These are phyloP conservation scores for Lycocerus yunnanus DNA, from an alignment of 2,888 invertebrate species.

Conservation along the genomic window DNA sequence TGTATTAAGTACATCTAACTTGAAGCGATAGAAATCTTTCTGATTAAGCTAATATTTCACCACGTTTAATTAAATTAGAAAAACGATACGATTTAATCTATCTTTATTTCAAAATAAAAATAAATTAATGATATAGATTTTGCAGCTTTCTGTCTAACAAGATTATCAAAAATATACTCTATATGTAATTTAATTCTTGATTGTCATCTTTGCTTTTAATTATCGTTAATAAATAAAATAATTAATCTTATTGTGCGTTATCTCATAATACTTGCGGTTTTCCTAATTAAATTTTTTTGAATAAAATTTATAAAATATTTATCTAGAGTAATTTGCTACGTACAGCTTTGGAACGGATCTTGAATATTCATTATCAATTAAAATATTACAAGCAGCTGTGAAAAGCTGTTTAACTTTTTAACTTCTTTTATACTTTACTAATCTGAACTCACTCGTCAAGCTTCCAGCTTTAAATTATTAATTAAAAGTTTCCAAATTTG, in stretches of 20 bases:
- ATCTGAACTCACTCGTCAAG: neutral
- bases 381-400: neutral
- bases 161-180: neutral
- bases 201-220: neutral
- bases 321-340: neutral
- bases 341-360: neutral
- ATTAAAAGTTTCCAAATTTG: neutral
- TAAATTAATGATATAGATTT: neutral
- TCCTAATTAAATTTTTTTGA: neutral
- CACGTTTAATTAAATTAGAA: neutral
- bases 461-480: neutral
- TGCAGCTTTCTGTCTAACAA: neutral
- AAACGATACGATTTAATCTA: neutral
- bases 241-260: neutral
- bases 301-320: neutral
- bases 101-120: neutral
- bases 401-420: neutral
- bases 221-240: neutral
- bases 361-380: neutral
- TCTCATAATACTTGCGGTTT: neutral
- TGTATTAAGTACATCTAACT: neutral
- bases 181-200: neutral
- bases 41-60: too few species aligned
- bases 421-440: neutral
- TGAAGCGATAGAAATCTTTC: neutral